Percentiles rank a stretch among this genome's conserved stretches.
These are phyloP conservation scores for Stenodema calcarata DNA, from an alignment of 2,888 invertebrate genomes.

Conservation along the genomic window DNA sequence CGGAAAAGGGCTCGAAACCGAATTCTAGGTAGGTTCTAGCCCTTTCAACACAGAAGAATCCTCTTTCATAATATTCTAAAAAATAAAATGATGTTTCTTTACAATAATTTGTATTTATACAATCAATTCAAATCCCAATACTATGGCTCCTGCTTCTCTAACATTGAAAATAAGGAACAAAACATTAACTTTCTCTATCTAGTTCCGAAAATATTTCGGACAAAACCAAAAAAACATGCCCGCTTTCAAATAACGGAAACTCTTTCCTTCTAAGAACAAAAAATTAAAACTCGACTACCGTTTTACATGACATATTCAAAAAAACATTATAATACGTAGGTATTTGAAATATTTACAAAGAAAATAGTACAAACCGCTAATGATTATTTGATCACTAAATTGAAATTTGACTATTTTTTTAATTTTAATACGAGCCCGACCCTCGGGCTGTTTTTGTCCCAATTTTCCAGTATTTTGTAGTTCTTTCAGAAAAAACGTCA, in stretches of 20 bases:
- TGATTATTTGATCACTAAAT: not conserved
- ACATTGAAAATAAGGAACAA: not conserved
- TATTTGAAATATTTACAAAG: constrained; percentile 8
- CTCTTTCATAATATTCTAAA: not conserved
- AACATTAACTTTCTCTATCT: not conserved
- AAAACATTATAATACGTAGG: not conserved
- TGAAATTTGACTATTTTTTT: constrained; percentile 6
- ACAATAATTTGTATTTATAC: not conserved
- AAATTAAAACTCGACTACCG: not conserved
- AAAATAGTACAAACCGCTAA: constrained; percentile 18
- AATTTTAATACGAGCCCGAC: not conserved
- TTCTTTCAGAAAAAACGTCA: not conserved
- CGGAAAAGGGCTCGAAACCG: not conserved
- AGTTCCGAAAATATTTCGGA: not conserved
- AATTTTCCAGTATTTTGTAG: not conserved
- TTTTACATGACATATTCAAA: not conserved
- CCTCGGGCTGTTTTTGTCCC: not conserved
- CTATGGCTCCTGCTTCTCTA: not conserved
- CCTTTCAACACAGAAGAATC: not conserved
- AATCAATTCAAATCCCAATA: not conserved
- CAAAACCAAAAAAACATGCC: not conserved
- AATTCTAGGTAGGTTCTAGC: not conserved
- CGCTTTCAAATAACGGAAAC: not conserved
- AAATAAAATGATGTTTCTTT: not conserved
- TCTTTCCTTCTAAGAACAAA: not conserved